Conservation (phyloP, 2,113 vertebrate genomes). For the Pagrus major region DNA sequence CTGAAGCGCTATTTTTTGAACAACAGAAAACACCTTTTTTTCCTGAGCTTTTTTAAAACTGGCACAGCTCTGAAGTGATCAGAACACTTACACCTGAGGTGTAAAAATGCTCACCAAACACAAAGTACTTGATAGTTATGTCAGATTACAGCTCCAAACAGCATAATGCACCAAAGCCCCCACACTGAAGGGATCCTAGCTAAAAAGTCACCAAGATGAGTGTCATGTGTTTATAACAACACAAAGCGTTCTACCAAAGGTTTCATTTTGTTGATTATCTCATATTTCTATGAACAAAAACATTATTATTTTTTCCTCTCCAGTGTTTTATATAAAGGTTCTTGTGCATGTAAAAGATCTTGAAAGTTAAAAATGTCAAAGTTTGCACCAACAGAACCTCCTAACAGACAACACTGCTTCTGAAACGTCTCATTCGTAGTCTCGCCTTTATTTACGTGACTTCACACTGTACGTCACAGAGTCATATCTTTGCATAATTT, state of each 20-base stretch:
- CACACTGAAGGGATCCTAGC: not conserved
- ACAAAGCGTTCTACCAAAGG: not conserved
- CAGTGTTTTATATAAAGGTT: too few species aligned
- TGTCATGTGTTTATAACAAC: not conserved
- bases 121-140: not conserved
- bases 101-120: not conserved
- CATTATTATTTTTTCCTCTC: too few species aligned
- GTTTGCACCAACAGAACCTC: too few species aligned
- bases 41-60: not conserved
- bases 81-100: not conserved
- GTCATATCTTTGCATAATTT: too few species aligned
- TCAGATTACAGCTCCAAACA: not conserved
- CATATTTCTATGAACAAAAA: too few species aligned
- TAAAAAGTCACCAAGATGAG: not conserved
- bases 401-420: too few species aligned
- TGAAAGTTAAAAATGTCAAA: too few species aligned
- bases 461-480: too few species aligned
- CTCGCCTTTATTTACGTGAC: too few species aligned
- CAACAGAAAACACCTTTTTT: not conserved
- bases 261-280: not conserved
- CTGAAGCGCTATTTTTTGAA: slow-evolving; percentile 12
- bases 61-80: not conserved
- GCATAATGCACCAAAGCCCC: not conserved
- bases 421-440: too few species aligned
- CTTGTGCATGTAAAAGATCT: too few species aligned